Base-by-base conservation (phyloP, 2,888 invertebrate species). In the Drosophila stalkeri region DNA sequence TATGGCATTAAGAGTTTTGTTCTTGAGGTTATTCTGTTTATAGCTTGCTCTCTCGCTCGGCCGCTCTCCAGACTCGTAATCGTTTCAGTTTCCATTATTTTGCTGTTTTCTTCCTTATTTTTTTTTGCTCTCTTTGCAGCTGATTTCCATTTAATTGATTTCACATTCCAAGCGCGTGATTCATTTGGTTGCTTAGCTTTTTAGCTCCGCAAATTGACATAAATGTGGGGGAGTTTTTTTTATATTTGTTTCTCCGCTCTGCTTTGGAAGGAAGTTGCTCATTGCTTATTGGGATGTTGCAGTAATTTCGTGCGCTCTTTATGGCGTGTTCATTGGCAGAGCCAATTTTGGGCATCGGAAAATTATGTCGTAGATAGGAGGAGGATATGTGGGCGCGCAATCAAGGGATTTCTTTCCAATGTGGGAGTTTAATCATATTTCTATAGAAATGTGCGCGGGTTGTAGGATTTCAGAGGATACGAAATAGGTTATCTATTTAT, bases 71-170 rank as follows among this genome's bases (percentile, higher is more conserved):
- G 55, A 51, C 52, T 33, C 49, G 60, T 69, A 69, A 67, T 61
- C 55, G 69, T 54, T 64, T 41, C 69, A 35, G 60, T 46, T 39
- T 37, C 63, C 44, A 44, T 44, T 59, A 8, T 39, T 27, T 44
- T 33, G 20, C 31, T 16, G 16, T 3, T 60, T 1, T 1, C 2
- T 23, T 49, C n/a, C 49, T n/a, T 35, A 3, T 27, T 27, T 12
- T 35, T 35, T 37, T 44, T 41, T 56, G 46, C 59, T 69, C 49
- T 31, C 49, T 31, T 27, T 65, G 61, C 77, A 80, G 82, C 75
- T 80, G 81, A 82, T 81, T 82, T 81, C 81, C 83, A 81, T 82
- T 82, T 80, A 80, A 81, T 81, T 80, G 78, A 78, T 78, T 83
- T 76, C 78, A 78, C 83, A 81, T 81, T 83, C 81, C 75, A 51